A percentile compares a stretch with the other conserved stretches of the same genome.
phyloP scores from a whole-genome alignment of 2,888 invertebrate species.

The Ophion ellenae region DNA sequence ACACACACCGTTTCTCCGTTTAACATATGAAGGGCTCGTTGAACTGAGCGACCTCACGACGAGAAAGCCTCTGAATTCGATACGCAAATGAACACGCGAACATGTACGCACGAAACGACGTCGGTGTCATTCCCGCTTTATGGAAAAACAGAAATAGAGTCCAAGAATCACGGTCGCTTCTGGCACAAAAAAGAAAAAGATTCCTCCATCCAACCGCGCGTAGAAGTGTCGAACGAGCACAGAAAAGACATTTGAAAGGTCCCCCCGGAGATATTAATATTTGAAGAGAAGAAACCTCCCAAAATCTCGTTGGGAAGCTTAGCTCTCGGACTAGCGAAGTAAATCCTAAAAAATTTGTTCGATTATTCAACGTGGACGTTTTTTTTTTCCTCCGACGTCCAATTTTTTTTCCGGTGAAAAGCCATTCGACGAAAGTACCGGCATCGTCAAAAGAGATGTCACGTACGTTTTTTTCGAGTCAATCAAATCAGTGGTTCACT shows the following conservation, averaged over 20 bases:
- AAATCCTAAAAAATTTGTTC: slow-evolving; percentile 56
- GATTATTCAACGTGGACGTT: slow-evolving; percentile 49
- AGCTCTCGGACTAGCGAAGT: slow-evolving; percentile 31
- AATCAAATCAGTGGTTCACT: slow-evolving; percentile 22
- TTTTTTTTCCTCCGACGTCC: slow-evolving; percentile 17
- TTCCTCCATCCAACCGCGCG: slow-evolving; percentile 22
- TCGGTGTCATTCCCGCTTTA: slow-evolving; percentile 64
- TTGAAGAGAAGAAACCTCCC: slow-evolving; percentile 29
- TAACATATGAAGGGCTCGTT: slow-evolving; percentile 67
- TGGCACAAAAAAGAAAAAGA: slow-evolving; percentile 30
- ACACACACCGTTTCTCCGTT: slow-evolving; percentile 40
- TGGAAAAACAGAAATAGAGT: slow-evolving; percentile 73
- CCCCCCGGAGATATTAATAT: slow-evolving; percentile 49
- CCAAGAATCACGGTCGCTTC: slow-evolving; percentile 30
- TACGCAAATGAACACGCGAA: slow-evolving; percentile 60
- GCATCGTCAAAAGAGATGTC: slow-evolving; percentile 10
- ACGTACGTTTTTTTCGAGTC: neutral
- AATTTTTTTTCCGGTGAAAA: slow-evolving; percentile 24
- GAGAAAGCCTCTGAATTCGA: slow-evolving; percentile 63
- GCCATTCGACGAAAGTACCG: slow-evolving; percentile 15
- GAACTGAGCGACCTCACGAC: slow-evolving; percentile 14
- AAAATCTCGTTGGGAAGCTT: slow-evolving; percentile 5
- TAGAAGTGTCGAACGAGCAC: slow-evolving; percentile 19
- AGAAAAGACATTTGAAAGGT: slow-evolving; percentile 54
- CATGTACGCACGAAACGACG: slow-evolving; percentile 47